A percentile compares a stretch with the other conserved stretches of the same genome.
Conservation (phyloP, 2,888 invertebrate genomes). For the Tenthredo distinguenda region DNA sequence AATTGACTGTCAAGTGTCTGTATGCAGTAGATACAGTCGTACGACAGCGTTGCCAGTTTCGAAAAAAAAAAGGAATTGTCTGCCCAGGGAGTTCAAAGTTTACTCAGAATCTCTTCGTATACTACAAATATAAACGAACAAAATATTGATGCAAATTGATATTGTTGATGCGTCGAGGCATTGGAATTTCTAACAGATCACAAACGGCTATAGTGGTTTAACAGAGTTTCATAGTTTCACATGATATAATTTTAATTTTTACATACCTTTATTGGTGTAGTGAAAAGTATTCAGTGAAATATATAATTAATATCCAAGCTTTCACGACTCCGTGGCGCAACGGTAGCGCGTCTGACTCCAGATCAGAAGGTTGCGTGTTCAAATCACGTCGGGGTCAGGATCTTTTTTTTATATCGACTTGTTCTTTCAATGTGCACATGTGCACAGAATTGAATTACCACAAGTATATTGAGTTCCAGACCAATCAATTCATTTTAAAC, state of each 20-base stretch:
- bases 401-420: neutral
- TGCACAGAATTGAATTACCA: neutral
- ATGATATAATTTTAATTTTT: neutral
- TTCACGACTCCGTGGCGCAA: slow-evolving; percentile 93
- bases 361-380: slow-evolving; percentile 99
- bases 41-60: no score
- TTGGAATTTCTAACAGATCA: neutral
- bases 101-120: no score
- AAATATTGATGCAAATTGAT: neutral
- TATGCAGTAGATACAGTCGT: no score
- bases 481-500: neutral
- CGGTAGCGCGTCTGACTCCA: slow-evolving; percentile 99
- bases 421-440: neutral
- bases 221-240: neutral
- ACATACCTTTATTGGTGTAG: neutral
- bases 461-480: neutral
- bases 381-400: slow-evolving; percentile 96
- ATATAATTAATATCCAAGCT: neutral
- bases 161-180: neutral
- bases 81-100: no score
- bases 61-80: no score
- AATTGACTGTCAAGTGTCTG: no score
- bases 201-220: neutral
- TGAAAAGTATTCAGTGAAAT: neutral
- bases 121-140: no score